A percentile compares a stretch with the other conserved stretches of the same genome.
These are phyloP conservation scores for Andrena dorsata DNA, from an alignment of 2,888 invertebrate species.

Conservation along the genomic window DNA sequence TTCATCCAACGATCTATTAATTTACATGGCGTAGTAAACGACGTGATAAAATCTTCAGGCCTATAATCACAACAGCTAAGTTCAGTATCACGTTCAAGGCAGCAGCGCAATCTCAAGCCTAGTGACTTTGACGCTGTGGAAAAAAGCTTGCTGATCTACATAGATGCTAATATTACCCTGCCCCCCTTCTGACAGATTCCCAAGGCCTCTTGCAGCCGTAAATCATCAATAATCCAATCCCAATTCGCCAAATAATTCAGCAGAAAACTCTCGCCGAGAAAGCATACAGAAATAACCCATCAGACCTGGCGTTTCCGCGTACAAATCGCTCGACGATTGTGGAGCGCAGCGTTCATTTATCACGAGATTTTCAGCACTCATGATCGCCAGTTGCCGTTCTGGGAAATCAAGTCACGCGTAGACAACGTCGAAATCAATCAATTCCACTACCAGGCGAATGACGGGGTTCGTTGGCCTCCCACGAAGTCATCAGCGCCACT, in stretches of 20 bases:
- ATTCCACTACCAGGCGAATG: neutral
- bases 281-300: neutral
- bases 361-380: neutral
- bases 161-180: neutral
- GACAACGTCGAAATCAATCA: constrained; percentile 12
- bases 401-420: neutral
- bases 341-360: neutral
- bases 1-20: constrained; percentile 12
- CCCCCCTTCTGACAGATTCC: too few relatives aligned
- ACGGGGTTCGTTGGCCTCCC: constrained; percentile 48
- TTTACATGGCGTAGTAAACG: neutral
- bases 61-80: neutral
- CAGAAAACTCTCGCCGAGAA: too few relatives aligned
- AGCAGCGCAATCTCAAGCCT: neutral
- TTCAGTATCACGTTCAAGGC: neutral
- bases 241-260: too few relatives aligned
- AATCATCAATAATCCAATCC: too few relatives aligned
- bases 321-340: neutral
- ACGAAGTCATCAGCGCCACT: neutral
- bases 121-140: constrained; percentile 6
- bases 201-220: too few relatives aligned
- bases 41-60: neutral
- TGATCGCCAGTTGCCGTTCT: neutral
- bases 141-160: neutral
- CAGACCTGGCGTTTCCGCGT: neutral